Conservation (phyloP, 2,113 vertebrate genomes). For the Panthera uncia region DNA sequence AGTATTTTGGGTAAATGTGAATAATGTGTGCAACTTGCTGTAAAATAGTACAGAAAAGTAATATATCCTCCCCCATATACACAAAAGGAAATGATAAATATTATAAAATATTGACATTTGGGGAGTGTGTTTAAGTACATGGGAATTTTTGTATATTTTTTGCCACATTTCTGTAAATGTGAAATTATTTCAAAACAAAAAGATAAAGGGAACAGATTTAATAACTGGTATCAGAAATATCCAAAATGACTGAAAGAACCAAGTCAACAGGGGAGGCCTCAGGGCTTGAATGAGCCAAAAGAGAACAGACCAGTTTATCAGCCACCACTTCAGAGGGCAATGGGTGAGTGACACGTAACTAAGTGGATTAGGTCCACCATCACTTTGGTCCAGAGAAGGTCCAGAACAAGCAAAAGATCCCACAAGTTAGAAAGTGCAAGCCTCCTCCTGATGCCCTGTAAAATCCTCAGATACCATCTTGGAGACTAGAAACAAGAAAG, state of each 20-base stretch:
- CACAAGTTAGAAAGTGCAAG: not conserved
- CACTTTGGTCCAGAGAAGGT: not conserved
- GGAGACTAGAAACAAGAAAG: not conserved
- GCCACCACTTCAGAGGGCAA: not conserved
- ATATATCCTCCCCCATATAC: not conserved
- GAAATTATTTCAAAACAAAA: not conserved
- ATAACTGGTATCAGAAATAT: not conserved
- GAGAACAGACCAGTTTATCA: not conserved
- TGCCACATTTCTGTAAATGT: not conserved
- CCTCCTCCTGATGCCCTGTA: not conserved
- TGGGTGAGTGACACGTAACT: rapidly evolving
- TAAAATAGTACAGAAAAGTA: constrained; percentile 9
- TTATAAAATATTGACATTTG: not conserved
- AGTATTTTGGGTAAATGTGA: not conserved
- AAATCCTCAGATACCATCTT: not conserved
- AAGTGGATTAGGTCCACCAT: not conserved
- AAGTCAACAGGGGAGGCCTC: not conserved
- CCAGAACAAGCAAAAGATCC: not conserved
- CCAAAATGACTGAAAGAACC: not conserved
- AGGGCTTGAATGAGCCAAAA: not conserved
- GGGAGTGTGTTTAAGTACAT: not conserved
- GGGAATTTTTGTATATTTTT: not conserved
- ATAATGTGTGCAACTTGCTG: not conserved
- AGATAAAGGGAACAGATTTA: not conserved
- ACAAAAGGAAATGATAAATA: not conserved